These are phyloP conservation scores for Agrilus planipennis DNA, from an alignment of 1,140 invertebrate genomes.

Conservation along the genomic window DNA sequence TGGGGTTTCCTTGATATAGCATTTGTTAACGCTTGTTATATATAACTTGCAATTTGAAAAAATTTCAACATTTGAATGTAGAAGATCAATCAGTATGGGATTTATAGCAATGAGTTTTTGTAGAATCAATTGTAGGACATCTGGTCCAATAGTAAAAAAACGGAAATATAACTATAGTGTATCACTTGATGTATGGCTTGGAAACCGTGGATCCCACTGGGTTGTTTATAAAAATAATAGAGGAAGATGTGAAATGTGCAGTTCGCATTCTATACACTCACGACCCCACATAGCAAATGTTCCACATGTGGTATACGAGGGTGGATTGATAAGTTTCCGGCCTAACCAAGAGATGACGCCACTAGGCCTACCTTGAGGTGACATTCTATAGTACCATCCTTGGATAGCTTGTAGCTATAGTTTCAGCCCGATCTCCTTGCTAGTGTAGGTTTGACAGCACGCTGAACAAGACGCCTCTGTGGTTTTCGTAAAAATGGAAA, in stretches of 20 bases:
- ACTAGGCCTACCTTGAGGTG: too few species aligned
- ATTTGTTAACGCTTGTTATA: conserved; percentile 5
- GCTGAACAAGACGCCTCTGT: too few species aligned
- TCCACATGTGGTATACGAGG: too few species aligned
- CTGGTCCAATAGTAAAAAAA: conserved; percentile 1
- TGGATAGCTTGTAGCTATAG: too few species aligned
- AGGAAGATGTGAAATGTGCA: conserved; percentile 30
- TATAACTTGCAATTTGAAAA: not conserved
- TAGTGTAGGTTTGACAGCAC: too few species aligned
- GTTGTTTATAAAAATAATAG: conserved; percentile 25
- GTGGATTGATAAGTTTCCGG: too few species aligned
- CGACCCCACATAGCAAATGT: too few species aligned
- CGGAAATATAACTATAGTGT: conserved; percentile 25
- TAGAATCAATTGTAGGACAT: conserved; percentile 16
- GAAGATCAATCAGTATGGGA: not conserved
- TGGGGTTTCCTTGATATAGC: conserved; percentile 11
- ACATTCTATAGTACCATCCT: too few species aligned
- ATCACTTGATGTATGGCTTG: conserved; percentile 26
- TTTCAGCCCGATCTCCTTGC: too few species aligned
- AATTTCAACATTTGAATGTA: not conserved
- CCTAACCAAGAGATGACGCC: too few species aligned
- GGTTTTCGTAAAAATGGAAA: too few species aligned
- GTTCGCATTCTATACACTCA: too few species aligned
- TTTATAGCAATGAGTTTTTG: conserved; percentile 17
- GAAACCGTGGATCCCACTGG: conserved; percentile 31